A percentile compares a stretch with the other conserved stretches of the same genome.
Conservation (phyloP, 92 coral and sea anemone genomes). For the Porites lobata region DNA sequence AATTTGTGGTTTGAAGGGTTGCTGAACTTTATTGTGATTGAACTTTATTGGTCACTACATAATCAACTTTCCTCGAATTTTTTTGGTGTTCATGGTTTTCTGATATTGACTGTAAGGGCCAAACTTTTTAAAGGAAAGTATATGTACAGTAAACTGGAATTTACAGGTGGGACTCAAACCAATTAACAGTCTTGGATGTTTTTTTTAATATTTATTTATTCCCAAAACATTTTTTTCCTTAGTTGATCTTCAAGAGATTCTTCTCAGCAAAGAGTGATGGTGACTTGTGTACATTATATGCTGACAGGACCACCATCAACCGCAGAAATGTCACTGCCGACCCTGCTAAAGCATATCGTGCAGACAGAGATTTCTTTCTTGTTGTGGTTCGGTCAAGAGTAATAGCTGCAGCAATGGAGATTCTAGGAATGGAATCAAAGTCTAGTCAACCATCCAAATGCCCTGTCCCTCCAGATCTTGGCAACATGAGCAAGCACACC, state of each 20-base stretch:
- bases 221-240: not conserved
- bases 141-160: too few relatives aligned
- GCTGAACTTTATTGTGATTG: too few relatives aligned
- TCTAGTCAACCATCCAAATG: constrained; percentile 22
- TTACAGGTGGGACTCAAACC: too few relatives aligned
- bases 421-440: constrained; percentile 28
- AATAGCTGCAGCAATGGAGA: constrained; percentile 38
- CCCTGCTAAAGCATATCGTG: constrained; percentile 49
- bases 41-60: too few relatives aligned
- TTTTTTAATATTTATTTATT: too few relatives aligned
- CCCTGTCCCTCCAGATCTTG: constrained; percentile 32
- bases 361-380: constrained; percentile 55
- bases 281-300: constrained; percentile 46
- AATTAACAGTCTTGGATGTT: too few relatives aligned
- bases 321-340: constrained; percentile 58
- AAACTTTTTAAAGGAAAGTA: too few relatives aligned
- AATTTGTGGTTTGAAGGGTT: too few relatives aligned
- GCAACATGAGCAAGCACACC: not conserved
- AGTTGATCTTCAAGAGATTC: constrained; percentile 41
- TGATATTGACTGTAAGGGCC: too few relatives aligned
- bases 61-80: too few relatives aligned
- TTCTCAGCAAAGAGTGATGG: constrained; percentile 31
- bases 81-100: too few relatives aligned
- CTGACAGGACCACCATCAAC: constrained; percentile 55
- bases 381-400: constrained; percentile 39